Evolutionary conservation across 2,888 invertebrate genomes (phyloP).

Genomic region (Catocala fraxini): DNA sequence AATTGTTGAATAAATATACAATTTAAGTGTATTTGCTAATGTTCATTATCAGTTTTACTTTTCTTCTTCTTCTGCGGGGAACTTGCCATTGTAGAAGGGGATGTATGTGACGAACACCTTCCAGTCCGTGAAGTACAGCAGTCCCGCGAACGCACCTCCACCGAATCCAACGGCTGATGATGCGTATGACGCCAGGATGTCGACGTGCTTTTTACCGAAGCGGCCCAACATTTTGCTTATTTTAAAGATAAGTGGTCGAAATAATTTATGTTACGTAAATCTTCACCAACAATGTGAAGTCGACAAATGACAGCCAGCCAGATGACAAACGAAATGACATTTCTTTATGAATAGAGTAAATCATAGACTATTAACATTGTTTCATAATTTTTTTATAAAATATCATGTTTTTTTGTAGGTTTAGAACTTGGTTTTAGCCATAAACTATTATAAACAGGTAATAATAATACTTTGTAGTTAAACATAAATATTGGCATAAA

Average conservation of each 20-base stretch:
- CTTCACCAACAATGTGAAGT: constrained; percentile 5
- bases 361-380: too few relatives aligned
- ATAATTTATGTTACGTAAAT: constrained; percentile 53
- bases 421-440: too few relatives aligned
- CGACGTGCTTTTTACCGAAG: constrained; percentile 89
- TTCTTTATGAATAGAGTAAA: too few relatives aligned
- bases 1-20: constrained; percentile 44
- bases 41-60: constrained; percentile 37
- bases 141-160: constrained; percentile 86
- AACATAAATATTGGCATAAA: too few relatives aligned
- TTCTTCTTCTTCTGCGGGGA: constrained; percentile 77
- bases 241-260: neutral
- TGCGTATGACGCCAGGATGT: constrained; percentile 83
- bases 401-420: too few relatives aligned
- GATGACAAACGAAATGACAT: neutral
- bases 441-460: too few relatives aligned
- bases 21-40: constrained; percentile 23
- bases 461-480: too few relatives aligned
- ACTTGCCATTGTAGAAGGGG: constrained; percentile 93
- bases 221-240: constrained; percentile 69
- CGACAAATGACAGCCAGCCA: neutral
- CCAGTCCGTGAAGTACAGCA: constrained; percentile 94
- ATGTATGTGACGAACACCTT: constrained; percentile 90
- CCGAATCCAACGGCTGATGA: constrained; percentile 90
- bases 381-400: too few relatives aligned